Conservation (phyloP, 2,113 vertebrate species). For the Neoarius graeffei region DNA sequence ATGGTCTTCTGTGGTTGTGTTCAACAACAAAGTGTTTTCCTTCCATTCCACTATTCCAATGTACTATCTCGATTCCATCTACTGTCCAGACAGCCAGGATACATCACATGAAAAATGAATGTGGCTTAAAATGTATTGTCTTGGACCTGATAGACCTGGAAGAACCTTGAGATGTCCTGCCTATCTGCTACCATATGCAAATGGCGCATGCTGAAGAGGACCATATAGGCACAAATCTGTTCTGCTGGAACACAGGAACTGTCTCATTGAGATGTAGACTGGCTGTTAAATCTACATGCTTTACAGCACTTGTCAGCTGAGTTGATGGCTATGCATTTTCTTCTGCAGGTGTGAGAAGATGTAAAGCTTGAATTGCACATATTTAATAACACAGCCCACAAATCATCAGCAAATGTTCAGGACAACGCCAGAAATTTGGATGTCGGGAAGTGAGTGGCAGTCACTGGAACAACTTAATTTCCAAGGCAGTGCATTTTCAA, state of each 20-base stretch:
- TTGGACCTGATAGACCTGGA: conserved; percentile 18
- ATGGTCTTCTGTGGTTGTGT: neutral
- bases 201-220: conserved; percentile 25
- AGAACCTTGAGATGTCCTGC: conserved; percentile 43
- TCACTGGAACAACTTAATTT: conserved; percentile 49
- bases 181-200: conserved; percentile 42
- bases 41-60: neutral
- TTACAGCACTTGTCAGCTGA: conserved; percentile 53
- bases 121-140: conserved; percentile 17
- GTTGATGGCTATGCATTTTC: conserved; percentile 50
- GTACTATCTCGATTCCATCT: neutral
- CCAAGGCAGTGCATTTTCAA: conserved; percentile 25
- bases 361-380: conserved; percentile 46
- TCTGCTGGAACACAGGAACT: conserved; percentile 42
- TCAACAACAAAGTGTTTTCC: too few relatives aligned
- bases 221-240: conserved; percentile 16
- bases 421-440: conserved; percentile 15
- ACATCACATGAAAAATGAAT: conserved; percentile 6
- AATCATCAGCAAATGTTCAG: conserved; percentile 33
- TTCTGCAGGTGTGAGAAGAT: conserved; percentile 45
- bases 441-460: conserved; percentile 28
- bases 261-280: conserved; percentile 48
- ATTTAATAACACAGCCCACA: conserved; percentile 49
- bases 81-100: neutral
- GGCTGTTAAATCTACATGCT: conserved; percentile 53